phyloP scores from a whole-genome alignment of 2,797 vertebrate species.

The Lindbergichthys nudifrons region DNA sequence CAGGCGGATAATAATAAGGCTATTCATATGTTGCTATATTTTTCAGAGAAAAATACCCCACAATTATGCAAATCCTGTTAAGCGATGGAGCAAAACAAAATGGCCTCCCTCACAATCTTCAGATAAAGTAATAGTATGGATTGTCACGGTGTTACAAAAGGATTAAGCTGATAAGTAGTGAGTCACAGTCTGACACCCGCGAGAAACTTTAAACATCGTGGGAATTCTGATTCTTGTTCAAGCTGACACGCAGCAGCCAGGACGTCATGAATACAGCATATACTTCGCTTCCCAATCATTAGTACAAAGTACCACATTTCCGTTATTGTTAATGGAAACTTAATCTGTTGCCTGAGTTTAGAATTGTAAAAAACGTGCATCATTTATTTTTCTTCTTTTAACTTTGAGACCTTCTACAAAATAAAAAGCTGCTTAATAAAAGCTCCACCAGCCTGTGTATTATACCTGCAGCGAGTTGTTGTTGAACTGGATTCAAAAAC shows the following conservation, averaged over 20 bases:
- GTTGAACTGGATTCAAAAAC: background rate
- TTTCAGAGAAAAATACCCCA: background rate
- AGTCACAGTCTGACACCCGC: slow-evolving; percentile 35
- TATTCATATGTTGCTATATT: background rate
- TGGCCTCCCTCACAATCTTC: background rate
- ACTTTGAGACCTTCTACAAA: background rate
- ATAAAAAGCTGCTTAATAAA: background rate
- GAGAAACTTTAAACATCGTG: slow-evolving; percentile 11
- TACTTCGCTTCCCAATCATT: background rate
- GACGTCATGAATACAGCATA: background rate
- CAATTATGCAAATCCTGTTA: background rate
- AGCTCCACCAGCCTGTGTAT: too few relatives aligned
- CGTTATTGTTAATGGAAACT: background rate
- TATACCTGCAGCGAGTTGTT: background rate
- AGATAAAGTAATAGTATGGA: background rate
- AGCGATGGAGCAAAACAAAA: slow-evolving; percentile 8
- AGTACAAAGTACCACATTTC: background rate
- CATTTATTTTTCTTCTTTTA: background rate
- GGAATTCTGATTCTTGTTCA: slow-evolving; percentile 19
- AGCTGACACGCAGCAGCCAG: slow-evolving; percentile 8
- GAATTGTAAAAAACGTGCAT: background rate
- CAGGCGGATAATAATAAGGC: background rate
- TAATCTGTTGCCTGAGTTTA: background rate
- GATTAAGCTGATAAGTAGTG: slow-evolving; percentile 26
- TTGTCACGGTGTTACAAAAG: slow-evolving; percentile 23